Conservation (phyloP, 64 coral and sea anemone species). For the Montipora capricornis region DNA sequence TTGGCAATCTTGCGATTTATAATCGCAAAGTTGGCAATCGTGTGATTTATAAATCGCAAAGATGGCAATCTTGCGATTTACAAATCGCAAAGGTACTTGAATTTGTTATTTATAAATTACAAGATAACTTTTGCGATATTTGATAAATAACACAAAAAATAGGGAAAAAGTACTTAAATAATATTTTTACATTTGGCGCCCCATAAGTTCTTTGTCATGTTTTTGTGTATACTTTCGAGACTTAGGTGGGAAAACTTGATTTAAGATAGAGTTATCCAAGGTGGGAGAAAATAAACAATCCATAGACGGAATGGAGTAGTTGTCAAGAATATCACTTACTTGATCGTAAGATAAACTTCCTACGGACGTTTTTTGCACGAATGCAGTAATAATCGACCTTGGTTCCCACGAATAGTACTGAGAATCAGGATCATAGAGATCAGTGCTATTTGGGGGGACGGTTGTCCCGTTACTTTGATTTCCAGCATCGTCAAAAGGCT, state of each 20-base stretch:
- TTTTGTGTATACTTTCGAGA: conserved; percentile 32
- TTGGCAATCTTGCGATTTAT: too few relatives aligned
- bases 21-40: too few relatives aligned
- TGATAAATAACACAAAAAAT: too few relatives aligned
- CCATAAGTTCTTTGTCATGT: conserved; percentile 44
- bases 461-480: neutral
- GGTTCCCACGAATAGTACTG: neutral
- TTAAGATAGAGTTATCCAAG: neutral
- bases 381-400: neutral
- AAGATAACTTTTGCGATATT: too few relatives aligned
- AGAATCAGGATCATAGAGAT: neutral
- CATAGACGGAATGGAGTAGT: neutral
- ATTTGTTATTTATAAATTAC: too few relatives aligned
- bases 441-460: neutral
- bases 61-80: too few relatives aligned
- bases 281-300: conserved; percentile 1
- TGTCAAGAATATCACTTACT: conserved; percentile 12
- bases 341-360: conserved; percentile 27
- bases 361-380: conserved; percentile 31
- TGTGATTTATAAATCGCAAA: too few relatives aligned
- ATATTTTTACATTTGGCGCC: too few relatives aligned
- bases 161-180: too few relatives aligned
- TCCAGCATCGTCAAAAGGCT: neutral
- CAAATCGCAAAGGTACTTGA: too few relatives aligned
- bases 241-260: neutral